Evolutionary conservation across 2,888 invertebrate species (phyloP).

Genomic region (Drosophila setosimentum): DNA sequence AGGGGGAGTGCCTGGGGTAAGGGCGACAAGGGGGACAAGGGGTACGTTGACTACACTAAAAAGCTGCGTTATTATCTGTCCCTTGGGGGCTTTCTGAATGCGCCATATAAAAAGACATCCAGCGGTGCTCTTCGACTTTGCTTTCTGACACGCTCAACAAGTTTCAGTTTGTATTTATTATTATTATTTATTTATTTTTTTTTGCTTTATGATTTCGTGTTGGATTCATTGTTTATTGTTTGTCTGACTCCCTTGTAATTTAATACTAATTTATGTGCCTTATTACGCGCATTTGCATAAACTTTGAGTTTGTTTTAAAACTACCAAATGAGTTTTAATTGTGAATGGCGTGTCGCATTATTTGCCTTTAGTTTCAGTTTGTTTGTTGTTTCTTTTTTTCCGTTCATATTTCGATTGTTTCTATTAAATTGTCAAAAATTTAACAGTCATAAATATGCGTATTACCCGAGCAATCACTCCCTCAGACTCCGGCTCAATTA

Average conservation of each 20-base stretch:
- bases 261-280: slow-evolving; percentile 81
- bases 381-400: slow-evolving; percentile 1
- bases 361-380: slow-evolving; percentile 17
- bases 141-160: slow-evolving; percentile 62
- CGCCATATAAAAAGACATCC: slow-evolving; percentile 62
- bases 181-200: neutral
- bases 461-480: slow-evolving; percentile 50
- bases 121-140: slow-evolving; percentile 47
- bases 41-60: slow-evolving; percentile 24
- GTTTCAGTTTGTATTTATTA: slow-evolving; percentile 40
- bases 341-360: slow-evolving; percentile 57
- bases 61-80: slow-evolving; percentile 63
- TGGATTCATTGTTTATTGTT: slow-evolving; percentile 41
- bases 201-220: slow-evolving; percentile 34
- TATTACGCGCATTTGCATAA: slow-evolving; percentile 73
- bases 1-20: slow-evolving; percentile 14
- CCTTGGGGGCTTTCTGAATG: slow-evolving; percentile 50
- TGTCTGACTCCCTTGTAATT: slow-evolving; percentile 60
- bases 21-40: neutral
- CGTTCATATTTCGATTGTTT: slow-evolving; percentile 27
- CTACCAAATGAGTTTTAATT: slow-evolving; percentile 45
- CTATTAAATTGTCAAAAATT: slow-evolving; percentile 76
- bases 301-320: slow-evolving; percentile 47
- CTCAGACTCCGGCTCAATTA: slow-evolving; percentile 48
- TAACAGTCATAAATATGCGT: slow-evolving; percentile 67